Percentiles rank a stretch among this genome's conserved stretches.
Conservation (phyloP, 2,888 invertebrate species). For the Meandrusa payeni region DNA sequence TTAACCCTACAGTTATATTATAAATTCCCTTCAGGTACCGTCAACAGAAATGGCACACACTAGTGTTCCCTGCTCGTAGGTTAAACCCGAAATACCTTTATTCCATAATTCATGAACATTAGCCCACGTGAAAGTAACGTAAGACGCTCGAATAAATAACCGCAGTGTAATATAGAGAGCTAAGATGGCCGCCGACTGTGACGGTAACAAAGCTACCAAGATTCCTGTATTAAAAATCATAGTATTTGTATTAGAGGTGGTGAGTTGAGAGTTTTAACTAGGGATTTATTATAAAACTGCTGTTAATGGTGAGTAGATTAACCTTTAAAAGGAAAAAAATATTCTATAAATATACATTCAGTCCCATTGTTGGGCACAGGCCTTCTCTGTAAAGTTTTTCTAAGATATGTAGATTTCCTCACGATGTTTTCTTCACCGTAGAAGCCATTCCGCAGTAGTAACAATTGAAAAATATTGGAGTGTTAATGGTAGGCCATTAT, state of each 20-base stretch:
- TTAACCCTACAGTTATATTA: too few relatives aligned
- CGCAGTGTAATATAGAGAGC: constrained; percentile 33
- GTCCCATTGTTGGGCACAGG: too few relatives aligned
- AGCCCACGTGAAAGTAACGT: constrained; percentile 45
- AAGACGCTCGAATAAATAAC: constrained; percentile 46
- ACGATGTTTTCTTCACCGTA: too few relatives aligned
- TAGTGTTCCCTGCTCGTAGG: constrained; percentile 14
- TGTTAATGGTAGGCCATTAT: too few relatives aligned
- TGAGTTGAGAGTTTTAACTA: background rate
- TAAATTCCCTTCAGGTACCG: background rate
- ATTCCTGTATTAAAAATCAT: constrained; percentile 28
- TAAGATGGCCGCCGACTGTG: constrained; percentile 32
- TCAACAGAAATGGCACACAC: constrained; percentile 10
- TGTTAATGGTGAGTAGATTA: too few relatives aligned
- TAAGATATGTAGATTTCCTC: too few relatives aligned
- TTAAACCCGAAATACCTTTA: constrained; percentile 32
- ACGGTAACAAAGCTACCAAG: constrained; percentile 38
- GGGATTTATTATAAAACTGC: too few relatives aligned
- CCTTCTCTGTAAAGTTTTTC: too few relatives aligned
- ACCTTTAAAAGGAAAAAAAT: too few relatives aligned
- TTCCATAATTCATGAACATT: constrained; percentile 59
- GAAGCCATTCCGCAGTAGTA: too few relatives aligned
- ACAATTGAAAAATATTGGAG: too few relatives aligned
- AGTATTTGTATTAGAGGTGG: background rate
- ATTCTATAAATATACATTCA: too few relatives aligned